Evolutionary conservation across 2,888 invertebrate species (phyloP).

Genomic region (Hymenopus coronatus): DNA sequence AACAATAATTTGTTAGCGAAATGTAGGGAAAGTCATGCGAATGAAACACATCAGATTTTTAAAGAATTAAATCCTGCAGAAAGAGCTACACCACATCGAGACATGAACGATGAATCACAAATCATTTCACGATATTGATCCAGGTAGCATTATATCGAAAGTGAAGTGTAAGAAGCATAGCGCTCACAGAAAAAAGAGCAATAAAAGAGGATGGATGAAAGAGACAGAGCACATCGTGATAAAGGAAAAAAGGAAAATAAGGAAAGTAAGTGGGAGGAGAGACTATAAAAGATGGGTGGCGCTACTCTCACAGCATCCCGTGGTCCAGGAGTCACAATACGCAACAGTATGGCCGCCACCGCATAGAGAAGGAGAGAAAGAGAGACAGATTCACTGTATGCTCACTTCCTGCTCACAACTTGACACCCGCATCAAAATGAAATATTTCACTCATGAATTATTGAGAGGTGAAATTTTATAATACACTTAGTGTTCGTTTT

Average conservation of each 20-base stretch:
- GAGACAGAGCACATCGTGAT: not conserved
- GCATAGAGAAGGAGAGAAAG: not conserved
- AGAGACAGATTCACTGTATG: not conserved
- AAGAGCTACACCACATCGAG: too few relatives aligned
- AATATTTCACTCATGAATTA: too few relatives aligned
- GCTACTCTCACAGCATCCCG: conserved; percentile 1
- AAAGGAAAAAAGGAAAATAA: not conserved
- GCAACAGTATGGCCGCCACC: conserved; percentile 18
- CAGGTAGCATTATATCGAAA: not conserved
- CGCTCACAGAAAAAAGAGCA: not conserved
- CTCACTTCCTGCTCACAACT: not conserved
- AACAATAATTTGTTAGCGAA: too few relatives aligned
- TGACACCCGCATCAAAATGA: not conserved
- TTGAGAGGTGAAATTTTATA: too few relatives aligned
- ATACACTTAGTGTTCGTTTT: too few relatives aligned
- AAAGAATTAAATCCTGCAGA: too few relatives aligned
- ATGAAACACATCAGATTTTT: too few relatives aligned
- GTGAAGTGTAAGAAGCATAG: not conserved
- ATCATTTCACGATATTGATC: not conserved
- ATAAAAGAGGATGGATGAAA: not conserved
- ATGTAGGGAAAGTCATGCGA: too few relatives aligned
- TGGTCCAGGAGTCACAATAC: conserved; percentile 10
- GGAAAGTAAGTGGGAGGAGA: not conserved
- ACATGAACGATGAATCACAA: not conserved
- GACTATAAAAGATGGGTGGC: conserved; percentile 10